Evolutionary conservation across 1,140 invertebrate genomes (phyloP), one percentile per base, ranked within the genome.

Genomic region (Tetramorium alpestre): DNA sequence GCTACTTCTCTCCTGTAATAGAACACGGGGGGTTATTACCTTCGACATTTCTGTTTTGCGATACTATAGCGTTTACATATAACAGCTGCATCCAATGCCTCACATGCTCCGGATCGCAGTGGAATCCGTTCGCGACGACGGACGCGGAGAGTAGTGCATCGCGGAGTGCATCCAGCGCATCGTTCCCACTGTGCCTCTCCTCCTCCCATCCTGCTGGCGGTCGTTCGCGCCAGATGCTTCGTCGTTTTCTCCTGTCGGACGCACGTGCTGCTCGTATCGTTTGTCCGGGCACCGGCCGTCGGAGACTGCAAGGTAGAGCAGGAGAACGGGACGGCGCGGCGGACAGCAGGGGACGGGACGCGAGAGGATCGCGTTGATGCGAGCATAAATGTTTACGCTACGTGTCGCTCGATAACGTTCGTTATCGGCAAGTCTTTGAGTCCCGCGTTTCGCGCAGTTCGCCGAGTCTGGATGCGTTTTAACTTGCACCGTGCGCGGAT

Each of bases 351-450:
- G 49, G 76, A 56, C 18, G 76, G 76, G 77, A 84, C 88, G 70
- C 44, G 58, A 16, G 56, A 47, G 91, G 77, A 84, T 88, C 91
- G 91, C 81, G 91, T 87, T 90, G 90, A 92, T 92, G 85, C 86
- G 87, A 90, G 90, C 89, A 90, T 93, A 93, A 94, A 94, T 93
- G 91, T 94, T 94, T 93, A 93, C 89, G 88, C 84, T 91, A 90
- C 89, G 81, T 86, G 88, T 91, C 86, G 86, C 88, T 92, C 84
- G 85, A 89, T 92, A 90, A 89, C 81, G 76, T 81, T 86, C 88
- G 92, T 90, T 93, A 93, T 92, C 92, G 85, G 82, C 76, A 85
- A 85, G 84, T 86, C 88, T 93, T 89, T 91, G 85, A 89, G 93
- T 77, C 85, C 38, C 22, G 51, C 3, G 47, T 49, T 60, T 49